These are phyloP conservation scores for Drosophila chauvacae DNA, from an alignment of 1,140 invertebrate species.

Conservation along the genomic window DNA sequence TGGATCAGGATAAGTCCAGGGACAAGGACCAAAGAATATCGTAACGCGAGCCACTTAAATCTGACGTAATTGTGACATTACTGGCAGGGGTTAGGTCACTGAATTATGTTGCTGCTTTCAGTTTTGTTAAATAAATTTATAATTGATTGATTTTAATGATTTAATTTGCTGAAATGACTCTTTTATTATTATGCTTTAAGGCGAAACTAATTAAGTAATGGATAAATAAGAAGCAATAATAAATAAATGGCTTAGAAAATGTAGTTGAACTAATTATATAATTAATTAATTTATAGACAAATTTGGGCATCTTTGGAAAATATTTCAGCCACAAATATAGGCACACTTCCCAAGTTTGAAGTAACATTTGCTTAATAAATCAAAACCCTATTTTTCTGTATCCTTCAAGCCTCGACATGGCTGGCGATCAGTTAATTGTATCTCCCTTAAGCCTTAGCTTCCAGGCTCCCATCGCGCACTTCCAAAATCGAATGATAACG, in stretches of 20 bases:
- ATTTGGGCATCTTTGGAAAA: neutral
- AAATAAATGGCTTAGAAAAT: neutral
- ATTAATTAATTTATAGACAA: neutral
- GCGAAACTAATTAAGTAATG: neutral
- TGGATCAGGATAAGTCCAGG: slow-evolving; percentile 26
- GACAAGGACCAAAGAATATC: neutral
- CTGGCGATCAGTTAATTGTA: slow-evolving; percentile 22
- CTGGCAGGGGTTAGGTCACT: neutral
- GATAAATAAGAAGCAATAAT: neutral
- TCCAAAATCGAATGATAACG: slow-evolving; percentile 39
- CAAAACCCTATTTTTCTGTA: neutral
- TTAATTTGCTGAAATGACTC: neutral
- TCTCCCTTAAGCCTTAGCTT: slow-evolving; percentile 35
- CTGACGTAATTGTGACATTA: slow-evolving; percentile 7
- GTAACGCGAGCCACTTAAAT: slow-evolving; percentile 16
- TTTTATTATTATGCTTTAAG: too few species aligned
- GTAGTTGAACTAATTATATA: neutral
- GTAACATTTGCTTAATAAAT: neutral
- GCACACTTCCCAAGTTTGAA: neutral
- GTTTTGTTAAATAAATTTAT: neutral
- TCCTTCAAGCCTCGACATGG: neutral
- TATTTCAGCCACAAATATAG: neutral
- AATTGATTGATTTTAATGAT: neutral
- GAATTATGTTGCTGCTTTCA: neutral
- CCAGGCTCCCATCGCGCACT: slow-evolving; percentile 27